Evolutionary conservation across 2,797 vertebrate species (phyloP).

Genomic region (Anisognathus igniventris): DNA sequence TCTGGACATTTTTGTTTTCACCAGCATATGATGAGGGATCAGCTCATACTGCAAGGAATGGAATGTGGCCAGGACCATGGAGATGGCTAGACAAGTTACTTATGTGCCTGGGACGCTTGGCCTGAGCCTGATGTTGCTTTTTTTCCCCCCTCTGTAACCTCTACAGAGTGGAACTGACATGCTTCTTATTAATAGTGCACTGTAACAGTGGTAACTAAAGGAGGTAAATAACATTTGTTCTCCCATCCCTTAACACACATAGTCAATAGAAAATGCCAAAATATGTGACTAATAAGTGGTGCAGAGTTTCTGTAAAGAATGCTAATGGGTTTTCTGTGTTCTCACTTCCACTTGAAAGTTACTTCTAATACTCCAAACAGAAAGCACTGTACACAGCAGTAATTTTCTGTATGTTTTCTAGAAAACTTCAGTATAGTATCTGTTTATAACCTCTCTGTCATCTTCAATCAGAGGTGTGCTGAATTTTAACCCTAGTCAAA

Average conservation of each 20-base stretch:
- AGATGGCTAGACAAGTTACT: not conserved
- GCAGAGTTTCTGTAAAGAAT: not conserved
- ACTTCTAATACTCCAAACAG: not conserved
- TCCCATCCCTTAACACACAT: not conserved
- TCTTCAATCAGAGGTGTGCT: not conserved
- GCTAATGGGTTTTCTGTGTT: not conserved
- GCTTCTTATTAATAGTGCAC: not conserved
- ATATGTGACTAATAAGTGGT: not conserved
- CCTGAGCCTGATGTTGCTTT: not conserved
- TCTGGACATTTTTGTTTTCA: slow-evolving; percentile 13
- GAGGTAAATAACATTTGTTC: not conserved
- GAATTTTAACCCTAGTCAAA: not conserved
- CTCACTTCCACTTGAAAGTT: not conserved
- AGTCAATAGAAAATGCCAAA: not conserved
- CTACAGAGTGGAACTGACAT: not conserved
- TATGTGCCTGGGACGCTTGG: not conserved
- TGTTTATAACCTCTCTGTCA: not conserved
- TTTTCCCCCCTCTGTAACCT: not conserved
- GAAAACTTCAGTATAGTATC: not conserved
- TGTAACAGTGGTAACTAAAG: not conserved
- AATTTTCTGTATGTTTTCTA: not conserved
- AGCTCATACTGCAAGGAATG: not conserved
- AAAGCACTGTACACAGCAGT: not conserved
- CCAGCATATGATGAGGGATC: not conserved
- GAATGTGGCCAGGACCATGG: not conserved